These are phyloP conservation scores for Poecilia gillii DNA, from an alignment of 2,797 vertebrate species.

Conservation along the genomic window DNA sequence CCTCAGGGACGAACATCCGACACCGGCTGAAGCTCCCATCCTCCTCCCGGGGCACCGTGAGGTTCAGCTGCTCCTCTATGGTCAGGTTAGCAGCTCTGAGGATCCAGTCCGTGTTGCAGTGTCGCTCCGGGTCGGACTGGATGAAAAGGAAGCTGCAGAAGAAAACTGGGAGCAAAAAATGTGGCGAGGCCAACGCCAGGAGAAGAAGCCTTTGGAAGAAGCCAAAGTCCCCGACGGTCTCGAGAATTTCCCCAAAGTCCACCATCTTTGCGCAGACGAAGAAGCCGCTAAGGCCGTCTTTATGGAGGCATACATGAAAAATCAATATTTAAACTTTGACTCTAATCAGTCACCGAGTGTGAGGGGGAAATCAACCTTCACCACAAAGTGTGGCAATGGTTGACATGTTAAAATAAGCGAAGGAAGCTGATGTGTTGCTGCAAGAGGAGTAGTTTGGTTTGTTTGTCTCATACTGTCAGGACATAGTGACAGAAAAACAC, in stretches of 20 bases:
- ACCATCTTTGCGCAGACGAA: constrained; percentile 29
- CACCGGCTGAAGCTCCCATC: constrained; percentile 81
- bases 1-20: constrained; percentile 81
- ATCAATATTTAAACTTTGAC: constrained; percentile 46
- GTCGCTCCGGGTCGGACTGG: constrained; percentile 61
- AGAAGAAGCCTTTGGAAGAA: constrained; percentile 46
- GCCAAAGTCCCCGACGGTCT: constrained; percentile 48
- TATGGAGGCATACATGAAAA: neutral
- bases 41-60: constrained; percentile 78
- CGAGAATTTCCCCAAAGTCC: constrained; percentile 51
- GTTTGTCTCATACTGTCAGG: too few relatives aligned
- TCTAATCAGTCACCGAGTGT: constrained; percentile 23
- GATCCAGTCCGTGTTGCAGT: constrained; percentile 87
- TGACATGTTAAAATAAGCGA: neutral
- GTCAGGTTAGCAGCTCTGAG: constrained; percentile 74
- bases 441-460: neutral
- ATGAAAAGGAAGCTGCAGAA: constrained; percentile 38
- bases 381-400: neutral
- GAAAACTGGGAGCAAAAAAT: constrained; percentile 8
- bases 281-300: neutral
- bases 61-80: constrained; percentile 77
- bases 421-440: neutral
- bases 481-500: too few relatives aligned
- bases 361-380: neutral
- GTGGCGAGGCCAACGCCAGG: constrained; percentile 12